Evolutionary conservation across 2,888 invertebrate genomes (phyloP), one percentile per base, ranked within the genome.

Genomic region (Tenthredo mesomela): DNA sequence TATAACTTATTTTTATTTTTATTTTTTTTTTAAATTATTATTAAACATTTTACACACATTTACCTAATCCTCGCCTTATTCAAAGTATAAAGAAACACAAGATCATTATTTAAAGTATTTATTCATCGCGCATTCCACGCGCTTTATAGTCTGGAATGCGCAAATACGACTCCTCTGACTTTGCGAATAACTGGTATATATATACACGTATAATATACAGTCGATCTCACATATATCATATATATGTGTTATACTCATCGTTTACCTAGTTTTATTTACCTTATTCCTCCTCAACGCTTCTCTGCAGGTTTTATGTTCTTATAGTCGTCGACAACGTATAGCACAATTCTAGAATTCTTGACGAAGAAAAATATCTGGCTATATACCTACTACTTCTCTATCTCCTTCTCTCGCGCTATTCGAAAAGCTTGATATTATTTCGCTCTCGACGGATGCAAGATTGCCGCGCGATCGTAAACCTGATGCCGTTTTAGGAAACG

Each of bases 401-500:
- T 61, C 61, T 61, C 18, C 7, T 67, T 6, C 29, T 67, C 67
- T 67, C 67, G 29, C 33, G 29, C 33, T 67, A 25, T 61, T 25
- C 25, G 18, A 29, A 67, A 29, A 67, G 29, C 67, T 67, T 67
- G 29, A 33, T 67, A 67, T 67, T 67, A 67, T 67, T 67, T 67
- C 33, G 33, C 67, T 67, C 67, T 67, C 15, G 33, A 67, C 67
- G 61, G 61, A 61, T 61, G 61, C 61, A 25, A 61, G 61, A 61
- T 61, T 61, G 61, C 21, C 25, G 61, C 25, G 33, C 29, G 33
- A 67, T 67, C 67, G 67, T 67, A 67, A 67, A 67, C 67, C 67
- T 33, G 67, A 67, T 67, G 67, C 33, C 67, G 33, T 67, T 67
- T 67, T 67, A 67, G 67, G 33, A 67, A 33, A 67, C 67, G 67